A percentile compares a stretch with the other conserved stretches of the same genome.
Conservation (phyloP, 2,888 invertebrate genomes). For the Mythimna lalbum region DNA sequence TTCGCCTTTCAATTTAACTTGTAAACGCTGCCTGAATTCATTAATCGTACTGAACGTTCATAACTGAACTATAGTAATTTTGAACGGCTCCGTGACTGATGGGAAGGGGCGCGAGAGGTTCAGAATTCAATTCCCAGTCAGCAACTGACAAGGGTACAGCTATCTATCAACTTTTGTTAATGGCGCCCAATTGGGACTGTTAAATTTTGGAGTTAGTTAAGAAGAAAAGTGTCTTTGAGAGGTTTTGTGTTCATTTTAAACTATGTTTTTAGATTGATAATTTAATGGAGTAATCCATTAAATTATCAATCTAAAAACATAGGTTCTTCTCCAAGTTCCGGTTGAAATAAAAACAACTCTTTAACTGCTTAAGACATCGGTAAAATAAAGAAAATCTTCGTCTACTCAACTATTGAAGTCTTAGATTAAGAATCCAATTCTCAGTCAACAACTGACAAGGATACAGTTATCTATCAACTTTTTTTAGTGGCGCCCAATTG, state of each 20-base stretch:
- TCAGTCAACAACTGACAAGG: conserved; percentile 43
- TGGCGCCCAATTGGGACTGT: conserved; percentile 59
- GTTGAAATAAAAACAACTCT: too few relatives aligned
- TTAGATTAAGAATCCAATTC: conserved; percentile 65
- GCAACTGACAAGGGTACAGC: conserved; percentile 65
- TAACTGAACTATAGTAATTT: conserved; percentile 65
- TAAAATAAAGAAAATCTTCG: too few relatives aligned
- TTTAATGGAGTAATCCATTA: neutral
- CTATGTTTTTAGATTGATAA: neutral
- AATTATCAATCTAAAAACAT: too few relatives aligned
- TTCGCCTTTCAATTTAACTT: conserved; percentile 30
- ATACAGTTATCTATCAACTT: too few relatives aligned
- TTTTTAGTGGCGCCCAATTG: too few relatives aligned
- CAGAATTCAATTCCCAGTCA: conserved; percentile 65
- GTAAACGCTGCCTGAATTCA: conserved; percentile 57
- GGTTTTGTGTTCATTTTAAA: conserved; percentile 35
- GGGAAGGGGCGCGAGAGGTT: conserved; percentile 59
- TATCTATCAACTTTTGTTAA: conserved; percentile 66
- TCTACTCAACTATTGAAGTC: too few relatives aligned
- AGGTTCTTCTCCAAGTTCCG: neutral
- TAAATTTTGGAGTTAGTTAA: conserved; percentile 37
- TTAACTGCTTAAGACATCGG: too few relatives aligned
- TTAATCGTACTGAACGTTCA: conserved; percentile 61
- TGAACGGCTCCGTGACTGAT: conserved; percentile 61
- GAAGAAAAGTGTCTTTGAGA: conserved; percentile 52